Conservation (phyloP, 2,113 vertebrate species). For the Lathamus discolor region DNA sequence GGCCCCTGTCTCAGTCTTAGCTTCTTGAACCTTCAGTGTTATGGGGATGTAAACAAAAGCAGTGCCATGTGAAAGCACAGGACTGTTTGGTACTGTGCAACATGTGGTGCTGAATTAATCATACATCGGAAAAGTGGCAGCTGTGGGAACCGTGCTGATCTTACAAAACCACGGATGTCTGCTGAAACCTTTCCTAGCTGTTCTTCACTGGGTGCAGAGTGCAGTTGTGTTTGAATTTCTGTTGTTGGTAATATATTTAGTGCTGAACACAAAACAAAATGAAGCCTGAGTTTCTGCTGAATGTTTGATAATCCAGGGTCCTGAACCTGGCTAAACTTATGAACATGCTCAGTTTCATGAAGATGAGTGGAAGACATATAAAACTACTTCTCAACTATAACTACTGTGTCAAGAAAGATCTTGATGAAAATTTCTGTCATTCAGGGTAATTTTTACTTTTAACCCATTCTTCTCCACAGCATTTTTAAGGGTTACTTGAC, state of each 20-base stretch:
- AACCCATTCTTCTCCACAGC: neutral
- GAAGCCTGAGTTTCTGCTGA: neutral
- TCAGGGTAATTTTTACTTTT: neutral
- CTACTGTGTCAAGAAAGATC: neutral
- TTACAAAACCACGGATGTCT: neutral
- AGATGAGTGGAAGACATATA: neutral
- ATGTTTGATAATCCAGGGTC: neutral
- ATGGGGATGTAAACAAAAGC: neutral
- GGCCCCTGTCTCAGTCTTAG: neutral
- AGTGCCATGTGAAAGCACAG: neutral
- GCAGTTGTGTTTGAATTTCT: neutral
- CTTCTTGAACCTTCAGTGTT: neutral
- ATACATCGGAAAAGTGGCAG: neutral
- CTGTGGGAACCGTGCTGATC: neutral
- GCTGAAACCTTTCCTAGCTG: neutral
- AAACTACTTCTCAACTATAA: neutral
- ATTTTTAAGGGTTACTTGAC: neutral
- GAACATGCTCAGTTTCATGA: neutral
- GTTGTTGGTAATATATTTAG: neutral
- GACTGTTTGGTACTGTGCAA: accelerated
- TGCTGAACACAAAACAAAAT: neutral
- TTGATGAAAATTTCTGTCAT: neutral
- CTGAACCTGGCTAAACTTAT: neutral
- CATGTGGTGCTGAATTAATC: neutral
- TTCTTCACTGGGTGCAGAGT: neutral